Evolutionary conservation across 1,140 invertebrate species (phyloP), one percentile per base, ranked within the genome.

Genomic region (Theocolax elegans): DNA sequence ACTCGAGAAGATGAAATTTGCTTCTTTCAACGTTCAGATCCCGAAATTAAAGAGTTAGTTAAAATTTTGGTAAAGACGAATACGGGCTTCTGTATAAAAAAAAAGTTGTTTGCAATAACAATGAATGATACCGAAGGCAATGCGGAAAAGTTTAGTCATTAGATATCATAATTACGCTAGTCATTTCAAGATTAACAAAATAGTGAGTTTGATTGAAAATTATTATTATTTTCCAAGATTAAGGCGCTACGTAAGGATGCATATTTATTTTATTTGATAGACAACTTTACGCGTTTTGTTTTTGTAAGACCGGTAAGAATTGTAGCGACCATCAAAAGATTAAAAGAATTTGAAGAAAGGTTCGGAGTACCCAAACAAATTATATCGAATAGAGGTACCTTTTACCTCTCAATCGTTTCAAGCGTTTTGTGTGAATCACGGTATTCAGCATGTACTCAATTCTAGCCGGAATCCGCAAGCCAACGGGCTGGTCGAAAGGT

Each of bases 251-350:
- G 59, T 68, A 10, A 67, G 67, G n/a, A 58, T 38, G 9, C 67
- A 49, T 80, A 81, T 68, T 75, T 83, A n/a, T 54, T 84, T 6
- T 76, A 77, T 10, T 35, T 79, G 1, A 64, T 72, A 8, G 78
- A 80, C 60, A 72, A 71, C 40, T 79, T 83, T 58, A 81, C 77
- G 19, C 83, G 81, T 62, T 84, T 76, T 38, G 51, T 63, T 6
- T 25, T 64, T 12, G 38, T 72, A 17, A 58, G 67, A 35, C 49
- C 70, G 9, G 70, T 72, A 46, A 17, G n/a, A n/a, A n/a, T n/a
- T n/a, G n/a, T n/a, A n/a, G 49, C 54, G 9, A 59, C 62, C 6
- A 59, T 63, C 8, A 46, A 63, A 23, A 58, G 46, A 29, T 13
- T 72, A 1, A 64, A 67, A 56, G 31, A 53, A 7, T 12, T 67